Percentiles rank a stretch among this genome's conserved stretches.
Evolutionary conservation across 2,888 invertebrate species (phyloP).

Genomic region (Papilio protenor): DNA sequence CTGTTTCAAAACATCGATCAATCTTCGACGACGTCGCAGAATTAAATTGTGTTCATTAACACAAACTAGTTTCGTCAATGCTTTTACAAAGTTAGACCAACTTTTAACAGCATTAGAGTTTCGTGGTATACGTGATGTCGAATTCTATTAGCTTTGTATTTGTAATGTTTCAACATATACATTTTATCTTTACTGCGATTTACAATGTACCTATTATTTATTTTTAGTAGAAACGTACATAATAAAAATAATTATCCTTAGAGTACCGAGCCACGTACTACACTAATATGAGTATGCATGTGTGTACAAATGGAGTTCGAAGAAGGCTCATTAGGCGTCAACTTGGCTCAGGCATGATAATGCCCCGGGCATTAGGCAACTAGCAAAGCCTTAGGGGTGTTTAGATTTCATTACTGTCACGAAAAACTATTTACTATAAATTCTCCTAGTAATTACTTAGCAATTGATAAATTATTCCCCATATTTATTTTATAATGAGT

Average conservation of each 20-base stretch:
- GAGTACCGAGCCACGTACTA: background rate
- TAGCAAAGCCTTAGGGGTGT: background rate
- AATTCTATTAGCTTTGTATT: constrained; percentile 26
- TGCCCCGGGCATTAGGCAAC: constrained; percentile 15
- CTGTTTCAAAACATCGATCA: constrained; percentile 19
- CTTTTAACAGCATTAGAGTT: constrained; percentile 77
- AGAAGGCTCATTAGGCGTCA: constrained; percentile 24
- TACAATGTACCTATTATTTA: background rate
- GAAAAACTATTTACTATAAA: background rate
- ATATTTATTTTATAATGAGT: background rate
- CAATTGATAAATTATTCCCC: background rate
- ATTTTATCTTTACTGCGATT: background rate
- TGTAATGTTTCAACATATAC: constrained; percentile 5
- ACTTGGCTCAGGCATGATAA: constrained; percentile 24
- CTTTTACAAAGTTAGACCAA: constrained; percentile 68
- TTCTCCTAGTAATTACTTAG: background rate
- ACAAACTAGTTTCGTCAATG: constrained; percentile 71
- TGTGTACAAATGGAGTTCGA: background rate
- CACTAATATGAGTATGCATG: background rate
- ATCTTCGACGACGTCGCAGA: constrained; percentile 4
- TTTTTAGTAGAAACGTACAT: too few species aligned
- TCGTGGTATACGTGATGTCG: constrained; percentile 41
- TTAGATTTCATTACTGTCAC: background rate
- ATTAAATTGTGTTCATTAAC: constrained; percentile 49
- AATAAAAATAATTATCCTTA: background rate